Conservation (phyloP, 2,888 invertebrate species). For the Sisyra nigra region DNA sequence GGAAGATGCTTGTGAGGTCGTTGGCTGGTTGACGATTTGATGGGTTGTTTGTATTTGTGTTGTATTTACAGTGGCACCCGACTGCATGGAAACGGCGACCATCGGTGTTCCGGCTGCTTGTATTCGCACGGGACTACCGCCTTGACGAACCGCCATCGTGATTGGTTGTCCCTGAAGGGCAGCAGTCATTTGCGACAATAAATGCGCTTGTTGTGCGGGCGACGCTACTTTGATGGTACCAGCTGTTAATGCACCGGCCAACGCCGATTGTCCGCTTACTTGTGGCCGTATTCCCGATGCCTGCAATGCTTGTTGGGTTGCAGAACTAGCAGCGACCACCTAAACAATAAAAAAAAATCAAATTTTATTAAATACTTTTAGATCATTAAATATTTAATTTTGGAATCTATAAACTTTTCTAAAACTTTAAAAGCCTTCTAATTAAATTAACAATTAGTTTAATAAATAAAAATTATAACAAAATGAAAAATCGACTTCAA, state of each 20-base stretch:
- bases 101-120: slow-evolving; percentile 35
- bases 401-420: too few relatives aligned
- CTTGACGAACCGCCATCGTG: slow-evolving; percentile 28
- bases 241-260: slow-evolving; percentile 26
- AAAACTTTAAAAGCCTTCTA: too few relatives aligned
- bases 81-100: slow-evolving; percentile 37
- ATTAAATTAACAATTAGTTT: too few relatives aligned
- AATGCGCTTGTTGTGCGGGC: slow-evolving; percentile 32
- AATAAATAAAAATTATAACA: too few relatives aligned
- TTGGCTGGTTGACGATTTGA: slow-evolving; percentile 10
- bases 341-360: slow-evolving; percentile 15
- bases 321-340: slow-evolving; percentile 39
- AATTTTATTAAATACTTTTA: slow-evolving; percentile 2
- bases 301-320: slow-evolving; percentile 27
- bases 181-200: slow-evolving; percentile 36
- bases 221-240: slow-evolving; percentile 33
- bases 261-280: slow-evolving; percentile 25
- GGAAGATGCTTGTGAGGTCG: slow-evolving; percentile 13
- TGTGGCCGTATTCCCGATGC: slow-evolving; percentile 34
- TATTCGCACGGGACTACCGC: slow-evolving; percentile 40
- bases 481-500: too few relatives aligned
- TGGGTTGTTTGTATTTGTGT: slow-evolving; percentile 16
- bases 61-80: slow-evolving; percentile 14
- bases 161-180: slow-evolving; percentile 32
- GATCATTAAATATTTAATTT: slow-evolving; percentile 3